Percentiles rank a stretch among this genome's conserved stretches.
phyloP scores from a whole-genome alignment of 2,888 invertebrate species.

The Drosophila bunnanda region DNA sequence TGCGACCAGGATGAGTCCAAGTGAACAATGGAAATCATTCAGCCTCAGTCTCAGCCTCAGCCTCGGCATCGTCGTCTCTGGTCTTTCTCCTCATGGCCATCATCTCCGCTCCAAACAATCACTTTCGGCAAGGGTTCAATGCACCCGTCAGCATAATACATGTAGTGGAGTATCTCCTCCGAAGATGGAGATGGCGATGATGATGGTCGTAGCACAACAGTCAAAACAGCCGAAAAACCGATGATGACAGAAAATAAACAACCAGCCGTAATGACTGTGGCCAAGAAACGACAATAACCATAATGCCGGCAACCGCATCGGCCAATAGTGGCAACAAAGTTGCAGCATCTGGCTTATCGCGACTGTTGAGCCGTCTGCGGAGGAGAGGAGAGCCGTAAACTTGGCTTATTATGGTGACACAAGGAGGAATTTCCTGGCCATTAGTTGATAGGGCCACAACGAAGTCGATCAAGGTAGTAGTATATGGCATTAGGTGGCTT shows the following conservation, averaged over 20 bases:
- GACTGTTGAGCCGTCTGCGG: conserved; percentile 10
- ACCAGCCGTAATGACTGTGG: conserved; percentile 33
- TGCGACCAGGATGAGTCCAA: conserved; percentile 15
- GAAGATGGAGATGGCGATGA: conserved; percentile 62
- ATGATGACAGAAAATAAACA: conserved; percentile 55
- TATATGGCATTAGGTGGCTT: not conserved
- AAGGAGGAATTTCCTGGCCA: conserved; percentile 11
- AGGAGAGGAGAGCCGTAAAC: conserved; percentile 29
- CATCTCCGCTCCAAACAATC: conserved; percentile 55
- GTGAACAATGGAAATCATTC: conserved; percentile 42
- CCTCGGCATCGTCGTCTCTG: conserved; percentile 2
- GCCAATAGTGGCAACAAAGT: conserved; percentile 31
- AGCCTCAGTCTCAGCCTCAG: conserved; percentile 6
- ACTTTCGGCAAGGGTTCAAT: conserved; percentile 70
- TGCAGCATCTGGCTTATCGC: conserved; percentile 35
- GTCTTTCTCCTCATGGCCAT: conserved; percentile 13
- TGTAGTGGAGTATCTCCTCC: conserved; percentile 13
- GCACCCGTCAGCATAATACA: conserved; percentile 45
- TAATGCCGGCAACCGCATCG: conserved; percentile 36
- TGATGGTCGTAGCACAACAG: conserved; percentile 48
- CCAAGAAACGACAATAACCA: conserved; percentile 26
- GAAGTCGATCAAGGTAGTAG: conserved; percentile 11
- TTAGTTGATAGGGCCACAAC: conserved; percentile 33
- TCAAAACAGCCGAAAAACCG: conserved; percentile 48
- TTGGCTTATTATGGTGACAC: conserved; percentile 42